Conservation (phyloP, 2,888 invertebrate species). For the Halocaridina rubra region DNA sequence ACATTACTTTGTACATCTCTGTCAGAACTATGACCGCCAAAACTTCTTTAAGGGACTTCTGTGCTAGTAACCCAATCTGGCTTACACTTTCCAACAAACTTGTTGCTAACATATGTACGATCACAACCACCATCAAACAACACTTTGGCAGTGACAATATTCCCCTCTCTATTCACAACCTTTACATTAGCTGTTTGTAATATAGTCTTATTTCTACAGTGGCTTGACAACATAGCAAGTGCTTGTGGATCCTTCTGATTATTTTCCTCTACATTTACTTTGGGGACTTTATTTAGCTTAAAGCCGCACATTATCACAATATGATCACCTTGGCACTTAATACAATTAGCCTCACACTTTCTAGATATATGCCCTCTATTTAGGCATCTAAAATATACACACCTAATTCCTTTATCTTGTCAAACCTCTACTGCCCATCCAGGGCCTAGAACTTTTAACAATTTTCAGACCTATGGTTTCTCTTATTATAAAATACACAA, state of each 20-base stretch:
- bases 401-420: not conserved
- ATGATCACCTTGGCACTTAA: not conserved
- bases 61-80: not conserved
- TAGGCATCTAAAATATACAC: not conserved
- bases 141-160: not conserved
- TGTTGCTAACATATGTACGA: not conserved
- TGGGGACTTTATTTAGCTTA: not conserved
- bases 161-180: not conserved
- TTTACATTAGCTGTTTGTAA: constrained; percentile 14
- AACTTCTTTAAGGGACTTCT: not conserved
- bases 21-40: too few species aligned
- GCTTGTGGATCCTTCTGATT: not conserved
- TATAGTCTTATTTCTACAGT: not conserved
- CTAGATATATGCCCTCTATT: not conserved
- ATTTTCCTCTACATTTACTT: not conserved
- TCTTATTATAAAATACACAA: not conserved
- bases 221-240: not conserved
- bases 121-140: constrained; percentile 18
- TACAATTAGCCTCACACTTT: not conserved
- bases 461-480: not conserved
- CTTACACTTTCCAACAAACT: not conserved
- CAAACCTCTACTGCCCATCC: not conserved
- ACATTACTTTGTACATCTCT: not conserved
- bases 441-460: not conserved
- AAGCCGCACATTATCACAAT: not conserved